Percentiles rank a stretch among this genome's conserved stretches.
Evolutionary conservation across 2,797 vertebrate genomes (phyloP).

Genomic region (Dermochelys coriacea): DNA sequence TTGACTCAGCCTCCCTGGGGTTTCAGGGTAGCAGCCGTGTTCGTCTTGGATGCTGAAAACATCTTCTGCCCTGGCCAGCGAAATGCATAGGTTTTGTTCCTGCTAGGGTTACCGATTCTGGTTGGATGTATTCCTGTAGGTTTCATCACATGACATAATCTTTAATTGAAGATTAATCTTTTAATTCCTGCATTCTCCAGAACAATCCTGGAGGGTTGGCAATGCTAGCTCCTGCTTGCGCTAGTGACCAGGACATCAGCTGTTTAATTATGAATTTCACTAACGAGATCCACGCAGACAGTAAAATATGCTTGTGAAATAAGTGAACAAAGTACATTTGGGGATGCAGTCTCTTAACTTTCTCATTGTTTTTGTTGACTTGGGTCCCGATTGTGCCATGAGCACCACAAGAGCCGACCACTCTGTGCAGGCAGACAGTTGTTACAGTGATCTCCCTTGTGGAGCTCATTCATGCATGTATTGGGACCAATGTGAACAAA

Average conservation of each 20-base stretch:
- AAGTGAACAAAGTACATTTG: background rate
- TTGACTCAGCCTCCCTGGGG: background rate
- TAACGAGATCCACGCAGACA: background rate
- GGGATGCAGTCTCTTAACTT: too few species aligned
- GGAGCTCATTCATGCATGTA: background rate
- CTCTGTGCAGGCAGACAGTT: background rate
- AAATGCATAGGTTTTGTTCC: background rate
- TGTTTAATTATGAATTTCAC: background rate
- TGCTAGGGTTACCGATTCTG: too few species aligned
- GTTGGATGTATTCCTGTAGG: too few species aligned
- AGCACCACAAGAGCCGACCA: background rate
- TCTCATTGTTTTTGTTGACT: accelerated
- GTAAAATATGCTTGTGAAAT: background rate
- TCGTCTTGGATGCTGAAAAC: background rate
- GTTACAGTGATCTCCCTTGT: accelerated
- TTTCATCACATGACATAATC: too few species aligned
- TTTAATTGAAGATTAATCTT: too few species aligned
- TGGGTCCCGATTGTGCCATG: background rate
- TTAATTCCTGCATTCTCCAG: too few species aligned
- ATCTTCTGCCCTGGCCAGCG: background rate
- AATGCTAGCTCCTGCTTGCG: too few species aligned
- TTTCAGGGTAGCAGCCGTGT: too few species aligned
- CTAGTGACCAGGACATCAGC: background rate
- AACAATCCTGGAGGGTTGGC: too few species aligned
- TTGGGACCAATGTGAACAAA: accelerated